Evolutionary conservation across 2,888 invertebrate genomes (phyloP).

Genomic region (Tetranychus piercei): DNA sequence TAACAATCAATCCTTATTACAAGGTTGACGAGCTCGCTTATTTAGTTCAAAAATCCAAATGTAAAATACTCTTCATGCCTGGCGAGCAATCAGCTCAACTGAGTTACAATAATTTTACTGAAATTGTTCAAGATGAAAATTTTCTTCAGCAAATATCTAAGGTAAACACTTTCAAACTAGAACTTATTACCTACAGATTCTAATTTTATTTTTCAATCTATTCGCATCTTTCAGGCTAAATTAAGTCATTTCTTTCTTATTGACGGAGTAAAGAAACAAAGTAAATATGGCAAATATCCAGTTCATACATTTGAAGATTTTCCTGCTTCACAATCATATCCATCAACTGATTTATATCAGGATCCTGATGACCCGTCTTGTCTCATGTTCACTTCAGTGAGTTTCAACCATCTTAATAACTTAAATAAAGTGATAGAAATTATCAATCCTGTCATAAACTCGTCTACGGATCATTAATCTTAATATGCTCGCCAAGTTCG

Average conservation of each 20-base stretch:
- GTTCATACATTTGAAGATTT: conserved; percentile 13
- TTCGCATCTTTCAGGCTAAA: not conserved
- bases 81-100: conserved; percentile 16
- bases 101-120: conserved; percentile 14
- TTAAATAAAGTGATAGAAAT: not conserved
- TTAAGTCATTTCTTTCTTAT: conserved; percentile 16
- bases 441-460: not conserved
- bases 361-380: conserved; percentile 31
- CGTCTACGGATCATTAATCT: no score
- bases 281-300: not conserved
- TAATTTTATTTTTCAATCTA: not conserved
- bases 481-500: no score
- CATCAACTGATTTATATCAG: not conserved
- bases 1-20: conserved; percentile 21
- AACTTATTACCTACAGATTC: no score
- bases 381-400: conserved; percentile 36
- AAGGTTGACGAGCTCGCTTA: conserved; percentile 20
- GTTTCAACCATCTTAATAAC: conserved; percentile 21
- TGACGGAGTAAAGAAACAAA: conserved; percentile 12
- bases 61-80: conserved; percentile 20
- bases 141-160: not conserved
- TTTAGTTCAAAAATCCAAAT: conserved; percentile 16
- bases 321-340: not conserved
- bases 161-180: not conserved
- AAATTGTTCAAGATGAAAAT: conserved; percentile 2